Conservation (phyloP, 2,113 vertebrate genomes). For the Platichthys flesus region DNA sequence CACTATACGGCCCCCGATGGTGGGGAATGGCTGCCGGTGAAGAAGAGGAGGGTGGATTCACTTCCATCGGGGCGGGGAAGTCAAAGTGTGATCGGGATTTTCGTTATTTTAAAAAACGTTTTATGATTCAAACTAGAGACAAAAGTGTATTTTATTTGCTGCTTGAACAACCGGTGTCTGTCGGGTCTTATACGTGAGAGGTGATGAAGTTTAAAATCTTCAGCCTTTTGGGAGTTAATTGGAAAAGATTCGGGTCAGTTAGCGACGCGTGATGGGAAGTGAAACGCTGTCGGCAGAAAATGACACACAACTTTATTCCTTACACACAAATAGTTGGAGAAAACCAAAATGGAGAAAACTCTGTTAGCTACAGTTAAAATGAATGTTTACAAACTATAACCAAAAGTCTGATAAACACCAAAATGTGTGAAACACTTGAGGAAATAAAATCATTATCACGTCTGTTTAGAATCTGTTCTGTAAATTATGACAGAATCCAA, state of each 20-base stretch:
- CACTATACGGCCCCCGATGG: slow-evolving; percentile 41
- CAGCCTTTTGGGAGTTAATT: not conserved
- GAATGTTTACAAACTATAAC: no score
- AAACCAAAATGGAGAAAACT: not conserved
- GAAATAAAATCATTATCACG: no score
- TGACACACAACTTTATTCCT: no score
- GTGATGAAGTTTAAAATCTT: not conserved
- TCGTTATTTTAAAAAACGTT: not conserved
- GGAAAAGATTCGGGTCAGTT: not conserved
- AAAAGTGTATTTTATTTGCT: not conserved
- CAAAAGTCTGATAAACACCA: no score
- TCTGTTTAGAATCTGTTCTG: no score
- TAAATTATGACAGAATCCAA: no score
- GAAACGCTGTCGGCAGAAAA: not conserved
- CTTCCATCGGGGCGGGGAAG: not conserved
- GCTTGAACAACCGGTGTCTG: no score
- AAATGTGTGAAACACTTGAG: no score
- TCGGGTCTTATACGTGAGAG: no score
- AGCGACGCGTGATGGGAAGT: not conserved
- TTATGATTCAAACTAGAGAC: slow-evolving; percentile 12
- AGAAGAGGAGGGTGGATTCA: slow-evolving; percentile 42
- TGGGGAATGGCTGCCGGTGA: slow-evolving; percentile 56
- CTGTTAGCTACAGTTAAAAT: no score
- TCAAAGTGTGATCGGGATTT: not conserved
- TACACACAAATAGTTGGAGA: not conserved